A percentile compares a stretch with the other conserved stretches of the same genome.
Conservation (phyloP, 2,113 vertebrate species). For the Anolis carolinensis region DNA sequence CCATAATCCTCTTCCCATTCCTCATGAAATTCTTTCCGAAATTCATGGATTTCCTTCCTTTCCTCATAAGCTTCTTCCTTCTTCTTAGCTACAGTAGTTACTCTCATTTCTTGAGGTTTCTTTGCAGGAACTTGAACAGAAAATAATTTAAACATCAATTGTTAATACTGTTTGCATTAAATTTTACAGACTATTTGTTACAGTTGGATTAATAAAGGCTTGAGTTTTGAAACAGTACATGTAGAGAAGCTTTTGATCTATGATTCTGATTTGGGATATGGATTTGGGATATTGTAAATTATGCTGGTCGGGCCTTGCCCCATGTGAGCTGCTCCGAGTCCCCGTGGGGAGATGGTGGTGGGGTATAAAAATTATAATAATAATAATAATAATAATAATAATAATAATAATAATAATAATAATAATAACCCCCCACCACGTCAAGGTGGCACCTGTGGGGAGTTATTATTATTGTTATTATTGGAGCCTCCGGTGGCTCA, state of each 20-base stretch:
- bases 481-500: too few species aligned
- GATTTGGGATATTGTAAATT: too few species aligned
- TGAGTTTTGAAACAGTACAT: not conserved
- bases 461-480: too few species aligned
- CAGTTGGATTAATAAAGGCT: not conserved
- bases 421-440: too few species aligned
- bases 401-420: too few species aligned
- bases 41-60: conserved; percentile 58
- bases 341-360: too few species aligned
- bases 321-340: too few species aligned
- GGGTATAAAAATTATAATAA: too few species aligned
- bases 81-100: conserved; percentile 73
- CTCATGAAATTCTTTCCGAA: conserved; percentile 69
- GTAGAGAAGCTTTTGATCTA: not conserved
- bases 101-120: conserved; percentile 79
- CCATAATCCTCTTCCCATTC: conserved; percentile 80
- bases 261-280: too few species aligned
- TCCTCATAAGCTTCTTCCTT: conserved; percentile 70
- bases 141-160: conserved; percentile 16
- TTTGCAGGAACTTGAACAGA: conserved; percentile 75
- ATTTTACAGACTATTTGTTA: not conserved
- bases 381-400: too few species aligned
- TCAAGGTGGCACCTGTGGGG: too few species aligned
- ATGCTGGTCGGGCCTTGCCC: too few species aligned
- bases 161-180: not conserved